A percentile compares a stretch with the other conserved stretches of the same genome.
Evolutionary conservation across 2,113 vertebrate genomes (phyloP).

Genomic region (Apus apus): DNA sequence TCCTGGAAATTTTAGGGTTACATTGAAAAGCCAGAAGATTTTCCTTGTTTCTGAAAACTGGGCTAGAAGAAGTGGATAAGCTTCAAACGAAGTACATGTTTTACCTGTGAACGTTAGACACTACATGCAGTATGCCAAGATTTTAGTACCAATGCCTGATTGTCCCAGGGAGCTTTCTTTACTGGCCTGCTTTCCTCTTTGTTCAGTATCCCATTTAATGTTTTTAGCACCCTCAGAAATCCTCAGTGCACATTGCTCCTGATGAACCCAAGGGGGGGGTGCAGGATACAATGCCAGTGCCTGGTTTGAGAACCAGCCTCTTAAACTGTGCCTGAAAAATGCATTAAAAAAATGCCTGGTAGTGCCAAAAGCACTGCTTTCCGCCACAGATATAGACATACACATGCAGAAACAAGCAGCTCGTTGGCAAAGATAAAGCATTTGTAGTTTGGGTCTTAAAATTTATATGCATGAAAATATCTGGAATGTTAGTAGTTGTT

Average conservation of each 20-base stretch:
- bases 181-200: background rate
- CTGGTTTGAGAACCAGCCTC: background rate
- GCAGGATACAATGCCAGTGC: background rate
- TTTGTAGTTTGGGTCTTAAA: slow-evolving; percentile 19
- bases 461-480: background rate
- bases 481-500: slow-evolving; percentile 7
- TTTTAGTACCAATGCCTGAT: background rate
- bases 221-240: slow-evolving; percentile 42
- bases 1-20: background rate
- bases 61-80: background rate
- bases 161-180: slow-evolving; percentile 26
- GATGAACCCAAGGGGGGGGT: background rate
- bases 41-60: background rate
- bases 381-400: background rate
- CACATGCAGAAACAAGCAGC: background rate
- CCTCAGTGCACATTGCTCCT: background rate
- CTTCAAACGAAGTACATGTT: background rate
- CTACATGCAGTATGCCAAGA: background rate
- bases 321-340: background rate
- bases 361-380: background rate
- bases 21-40: background rate
- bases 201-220: background rate
- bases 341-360: background rate
- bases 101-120: background rate
- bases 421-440: slow-evolving; percentile 22